Base-by-base conservation (phyloP, 1,140 invertebrate species). In the Pogonomyrmex californicus region DNA sequence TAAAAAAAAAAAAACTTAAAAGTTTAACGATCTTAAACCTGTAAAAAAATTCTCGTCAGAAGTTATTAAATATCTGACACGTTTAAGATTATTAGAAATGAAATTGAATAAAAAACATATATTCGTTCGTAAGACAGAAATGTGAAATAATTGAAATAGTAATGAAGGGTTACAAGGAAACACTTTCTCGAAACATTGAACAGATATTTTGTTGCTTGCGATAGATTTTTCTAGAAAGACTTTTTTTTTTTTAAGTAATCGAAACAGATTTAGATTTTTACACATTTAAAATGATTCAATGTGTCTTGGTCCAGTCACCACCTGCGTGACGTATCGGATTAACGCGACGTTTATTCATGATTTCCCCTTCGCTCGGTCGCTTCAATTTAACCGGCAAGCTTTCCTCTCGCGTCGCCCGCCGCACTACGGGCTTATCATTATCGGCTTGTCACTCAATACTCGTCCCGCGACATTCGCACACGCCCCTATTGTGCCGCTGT, bases 361-460 rank as follows among this genome's bases (percentile, higher is more conserved):
- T 17, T 54, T 30, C 30, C n/a, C 44, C 81, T 23, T 70, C 49
- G 12, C 44, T 33, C 54, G 30, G 66, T 58, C 49, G 68, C 70
- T 70, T 85, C 60, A 70, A 85, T 85, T 87, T 87, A 87, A 87
- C 82, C 47, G 44, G 76, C 60, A 41, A 41, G 75, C 65, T 60
- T 77, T 33, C 62, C 73, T 85, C 62, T 38, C 78, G 36, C 44
- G 44, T 30, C 58, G 4, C 33, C 30, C 68, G 14, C 38, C 36
- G 63, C 68, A 62, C 77, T 76, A 51, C 47, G 81, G 56, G 38
- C 82, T 76, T 87, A 86, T 87, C 86, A 85, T 87, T 87, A 87
- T 87, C 82, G 86, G 60, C 70, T 86, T 86, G 86, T 87, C 86
- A 85, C 62, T 87, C 81, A 76, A 87, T 49, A 85, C 44, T 44